These are phyloP conservation scores for Megaustenia siamemsis DNA, from an alignment of 2,888 invertebrate species.

Conservation along the genomic window DNA sequence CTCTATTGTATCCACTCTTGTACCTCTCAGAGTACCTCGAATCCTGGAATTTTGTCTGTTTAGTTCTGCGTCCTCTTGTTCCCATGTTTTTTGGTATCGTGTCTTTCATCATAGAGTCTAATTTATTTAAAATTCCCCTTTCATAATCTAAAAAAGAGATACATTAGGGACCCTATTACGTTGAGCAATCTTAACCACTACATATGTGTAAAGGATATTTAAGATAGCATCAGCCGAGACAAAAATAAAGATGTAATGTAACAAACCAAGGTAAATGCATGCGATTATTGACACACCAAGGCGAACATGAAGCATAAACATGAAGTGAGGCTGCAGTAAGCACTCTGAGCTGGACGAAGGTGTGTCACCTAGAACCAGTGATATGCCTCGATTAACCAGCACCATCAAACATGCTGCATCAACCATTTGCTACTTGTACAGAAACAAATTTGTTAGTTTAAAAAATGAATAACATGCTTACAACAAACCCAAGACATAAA, in stretches of 20 bases:
- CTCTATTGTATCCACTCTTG: not conserved
- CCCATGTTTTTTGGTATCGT: conserved; percentile 1
- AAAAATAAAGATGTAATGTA: too few species aligned
- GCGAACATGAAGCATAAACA: not conserved
- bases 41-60: not conserved
- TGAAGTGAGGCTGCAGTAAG: not conserved
- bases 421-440: too few species aligned
- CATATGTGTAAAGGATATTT: not conserved
- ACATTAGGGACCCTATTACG: conserved; percentile 2
- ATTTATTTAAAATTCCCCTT: conserved; percentile 18
- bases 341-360: too few species aligned
- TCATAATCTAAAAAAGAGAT: conserved; percentile 26
- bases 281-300: not conserved
- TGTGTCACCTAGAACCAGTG: too few species aligned
- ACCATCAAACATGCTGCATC: too few species aligned
- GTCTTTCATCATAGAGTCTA: conserved; percentile 19
- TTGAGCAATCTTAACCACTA: not conserved
- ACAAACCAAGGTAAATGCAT: not conserved
- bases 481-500: too few species aligned
- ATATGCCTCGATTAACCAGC: too few species aligned
- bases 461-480: too few species aligned
- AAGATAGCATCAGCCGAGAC: too few species aligned
- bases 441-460: too few species aligned
- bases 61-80: not conserved
- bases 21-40: not conserved